Base-by-base conservation (phyloP, 2,797 vertebrate species). In the Anisognathus igniventris region DNA sequence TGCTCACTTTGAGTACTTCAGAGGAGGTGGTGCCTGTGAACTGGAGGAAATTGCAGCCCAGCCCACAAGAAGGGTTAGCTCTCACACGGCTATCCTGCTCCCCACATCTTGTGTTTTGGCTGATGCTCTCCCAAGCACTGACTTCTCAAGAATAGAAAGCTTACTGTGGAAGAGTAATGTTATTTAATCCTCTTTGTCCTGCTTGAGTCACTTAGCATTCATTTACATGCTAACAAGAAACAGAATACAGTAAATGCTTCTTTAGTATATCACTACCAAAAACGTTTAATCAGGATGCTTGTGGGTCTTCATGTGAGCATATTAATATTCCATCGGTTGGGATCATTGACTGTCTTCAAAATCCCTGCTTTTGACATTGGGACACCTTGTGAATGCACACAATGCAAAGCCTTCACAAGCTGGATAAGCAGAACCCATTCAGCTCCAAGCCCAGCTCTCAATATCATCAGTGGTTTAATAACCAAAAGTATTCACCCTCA, bases 221-320 rank as follows among this genome's bases (percentile, higher is more conserved):
- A 61, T 14, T 44, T 30, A 67, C 33, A 23, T 6, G 27, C 14
- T 74, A 70, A 44, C 27, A 58, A 68, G 30, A 71, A 84, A 33
- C 13, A 71, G 23, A 90, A 74, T 7, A n/a, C 0, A 71, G 19
- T 21, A 51, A 73, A 57, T 3, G 14, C 7, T 82, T 31, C 42
- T 27, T 56, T 30, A 64, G 28, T 37, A 35, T 58, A 50, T 45
- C n/a, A n/a, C 30, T 65, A 57, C n/a, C 42, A 88, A 68, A 72
- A 57, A 42, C 2, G 1, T 53, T 83, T 45, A 31, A 48, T 3
- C 5, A 23, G 33, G 20, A 86, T 51, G 28, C 12, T 39, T 37
- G 14, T 7, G 11, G 15, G n/a, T 71, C 16, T 72, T 72, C 5
- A 1, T 5, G 1, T 39, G 33, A 4, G 4, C 8, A 23, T 15